Evolutionary conservation across 2,888 invertebrate species (phyloP), one percentile per base, ranked within the genome.

Genomic region (Aporophyla nigra): DNA sequence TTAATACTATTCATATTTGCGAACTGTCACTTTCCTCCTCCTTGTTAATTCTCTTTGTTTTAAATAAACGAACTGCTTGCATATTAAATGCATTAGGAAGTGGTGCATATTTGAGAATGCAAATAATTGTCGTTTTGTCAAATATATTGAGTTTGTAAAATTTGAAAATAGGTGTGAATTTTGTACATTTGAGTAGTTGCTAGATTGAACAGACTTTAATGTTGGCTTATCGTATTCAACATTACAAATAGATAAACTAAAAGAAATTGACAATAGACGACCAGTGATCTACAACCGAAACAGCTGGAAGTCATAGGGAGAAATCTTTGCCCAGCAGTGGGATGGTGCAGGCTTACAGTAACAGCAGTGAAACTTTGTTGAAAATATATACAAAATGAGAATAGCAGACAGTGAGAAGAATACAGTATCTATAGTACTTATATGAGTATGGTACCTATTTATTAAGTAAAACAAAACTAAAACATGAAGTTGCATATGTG

Each of bases 1-100:
- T 72, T 76, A 87, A 85, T 85, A 75, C 53, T 78, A 86, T 87
- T 88, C 85, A 87, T 80, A 77, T 87, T 87, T 81, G 59, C 78
- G 74, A 81, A 76, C 61, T 59, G 66, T 65, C 71, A 67, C 56
- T 80, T 73, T 12, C 66, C 54, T 16, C 58, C 43, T 66, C 33
- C 19, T 85, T 71, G 62, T 68, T 70, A n/a, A 86, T 86, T 88
- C 86, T 66, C 62, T 74, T 85, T 58, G 76, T 71, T 76, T 68
- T 24, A 76, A 67, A 74, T 70, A 58, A 70, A 86, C 54, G 9
- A 24, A 61, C 59, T 56, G 33, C 51, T 54, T 82, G 63, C 71
- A 86, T 2, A 77, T 74, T 59, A 61, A 76, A 59, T 16, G 33
- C 19, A 54, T 59, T 53, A 65, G 63, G 59, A 68, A 71, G 27